A percentile compares a stretch with the other conserved stretches of the same genome.
Evolutionary conservation across 2,113 vertebrate species (phyloP).

Genomic region (Alligator mississippiensis): DNA sequence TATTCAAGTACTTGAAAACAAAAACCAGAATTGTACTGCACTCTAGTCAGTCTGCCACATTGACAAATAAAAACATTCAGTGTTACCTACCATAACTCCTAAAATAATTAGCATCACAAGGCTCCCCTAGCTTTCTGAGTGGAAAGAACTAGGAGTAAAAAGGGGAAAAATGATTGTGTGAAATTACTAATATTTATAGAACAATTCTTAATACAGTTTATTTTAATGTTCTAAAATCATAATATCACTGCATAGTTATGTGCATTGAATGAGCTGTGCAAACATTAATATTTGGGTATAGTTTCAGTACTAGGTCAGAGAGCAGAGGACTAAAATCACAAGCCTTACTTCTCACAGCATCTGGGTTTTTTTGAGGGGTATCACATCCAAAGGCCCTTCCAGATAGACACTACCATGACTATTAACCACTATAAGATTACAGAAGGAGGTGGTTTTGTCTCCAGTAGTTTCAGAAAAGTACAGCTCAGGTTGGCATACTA

Average conservation of each 20-base stretch:
- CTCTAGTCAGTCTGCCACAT: not conserved
- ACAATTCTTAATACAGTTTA: not conserved
- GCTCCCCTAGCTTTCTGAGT: not conserved
- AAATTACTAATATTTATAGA: not conserved
- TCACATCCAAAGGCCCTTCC: not conserved
- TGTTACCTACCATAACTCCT: not conserved
- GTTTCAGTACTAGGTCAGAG: no score
- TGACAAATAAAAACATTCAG: not conserved
- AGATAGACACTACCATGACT: accelerated
- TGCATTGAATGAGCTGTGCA: not conserved
- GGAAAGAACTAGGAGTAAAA: not conserved
- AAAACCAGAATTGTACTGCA: not conserved
- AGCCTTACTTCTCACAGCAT: not conserved
- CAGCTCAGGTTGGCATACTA: not conserved
- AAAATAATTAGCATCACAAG: not conserved
- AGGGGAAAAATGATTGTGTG: not conserved
- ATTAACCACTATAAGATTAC: not conserved
- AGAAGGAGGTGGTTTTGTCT: slow-evolving; percentile 32
- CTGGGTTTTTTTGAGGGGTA: not conserved
- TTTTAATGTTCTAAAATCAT: not conserved
- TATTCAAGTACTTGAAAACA: not conserved
- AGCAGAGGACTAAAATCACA: not conserved
- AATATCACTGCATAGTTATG: not conserved
- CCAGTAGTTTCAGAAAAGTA: not conserved
- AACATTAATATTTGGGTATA: not conserved